Evolutionary conservation across 2,113 vertebrate genomes (phyloP).

Genomic region (Gavialis gangeticus): DNA sequence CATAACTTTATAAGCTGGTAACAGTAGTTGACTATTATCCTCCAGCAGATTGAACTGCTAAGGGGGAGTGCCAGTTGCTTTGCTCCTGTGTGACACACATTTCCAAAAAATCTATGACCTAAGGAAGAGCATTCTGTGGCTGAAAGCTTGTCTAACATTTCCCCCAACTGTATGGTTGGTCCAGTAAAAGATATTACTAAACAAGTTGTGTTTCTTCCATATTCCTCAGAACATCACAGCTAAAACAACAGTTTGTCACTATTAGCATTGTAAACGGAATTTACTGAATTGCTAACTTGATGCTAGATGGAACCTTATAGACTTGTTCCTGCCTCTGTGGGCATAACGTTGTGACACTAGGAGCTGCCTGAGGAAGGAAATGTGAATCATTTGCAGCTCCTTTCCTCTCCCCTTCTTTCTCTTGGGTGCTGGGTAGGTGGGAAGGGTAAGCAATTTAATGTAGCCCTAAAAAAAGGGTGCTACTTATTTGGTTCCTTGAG

Average conservation of each 20-base stretch:
- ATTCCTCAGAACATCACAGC: no score
- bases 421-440: neutral
- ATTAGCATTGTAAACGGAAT: neutral
- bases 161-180: no score
- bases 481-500: neutral
- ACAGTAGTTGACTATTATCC: neutral
- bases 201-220: no score
- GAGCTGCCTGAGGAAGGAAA: neutral
- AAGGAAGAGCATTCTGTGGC: no score
- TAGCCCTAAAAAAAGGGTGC: neutral
- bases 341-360: neutral
- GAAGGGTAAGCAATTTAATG: neutral
- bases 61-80: neutral
- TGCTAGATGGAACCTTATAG: neutral
- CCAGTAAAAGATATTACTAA: no score
- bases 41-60: neutral
- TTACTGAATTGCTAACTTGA: neutral
- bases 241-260: no score
- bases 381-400: neutral
- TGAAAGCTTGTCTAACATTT: no score
- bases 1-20: neutral
- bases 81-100: neutral
- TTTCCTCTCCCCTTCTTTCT: neutral
- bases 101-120: no score
- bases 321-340: neutral